These are phyloP conservation scores for Isaurus tuberculatus DNA, from an alignment of 92 coral and sea anemone genomes.

Conservation along the genomic window DNA sequence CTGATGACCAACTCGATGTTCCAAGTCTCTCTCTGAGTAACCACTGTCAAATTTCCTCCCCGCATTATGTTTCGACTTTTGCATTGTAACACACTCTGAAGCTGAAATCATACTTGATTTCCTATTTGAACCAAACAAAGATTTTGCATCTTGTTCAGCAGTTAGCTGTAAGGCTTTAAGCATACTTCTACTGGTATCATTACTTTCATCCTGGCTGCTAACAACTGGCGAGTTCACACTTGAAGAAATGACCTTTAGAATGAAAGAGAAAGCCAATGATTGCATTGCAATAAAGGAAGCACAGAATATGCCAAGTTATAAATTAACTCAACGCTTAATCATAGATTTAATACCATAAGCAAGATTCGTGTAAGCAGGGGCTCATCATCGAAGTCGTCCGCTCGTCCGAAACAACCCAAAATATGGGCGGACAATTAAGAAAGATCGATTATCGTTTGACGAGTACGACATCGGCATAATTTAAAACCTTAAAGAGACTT, in stretches of 20 bases:
- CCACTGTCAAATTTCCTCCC: not conserved
- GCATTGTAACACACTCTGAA: not conserved
- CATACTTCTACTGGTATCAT: not conserved
- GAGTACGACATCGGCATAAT: too few relatives aligned
- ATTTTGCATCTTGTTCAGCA: slow-evolving; percentile 36
- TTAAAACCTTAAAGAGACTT: too few relatives aligned
- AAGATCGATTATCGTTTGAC: too few relatives aligned
- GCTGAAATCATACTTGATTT: not conserved
- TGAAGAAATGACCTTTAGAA: not conserved
- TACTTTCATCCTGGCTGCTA: not conserved
- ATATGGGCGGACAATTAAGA: too few relatives aligned
- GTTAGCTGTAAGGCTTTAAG: slow-evolving; percentile 19
- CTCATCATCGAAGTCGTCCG: too few relatives aligned
- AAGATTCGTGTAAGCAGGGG: too few relatives aligned
- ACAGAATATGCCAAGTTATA: too few relatives aligned
- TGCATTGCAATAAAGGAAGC: not conserved
- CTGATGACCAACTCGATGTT: not conserved
- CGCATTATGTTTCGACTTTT: not conserved
- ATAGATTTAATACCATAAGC: too few relatives aligned
- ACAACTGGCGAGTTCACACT: not conserved
- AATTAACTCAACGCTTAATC: too few relatives aligned
- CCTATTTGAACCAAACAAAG: not conserved
- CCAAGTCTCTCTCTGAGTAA: not conserved
- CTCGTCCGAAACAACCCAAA: too few relatives aligned
- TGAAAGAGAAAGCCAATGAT: not conserved